phyloP scores from a whole-genome alignment of 2,797 vertebrate species.

The Mionectes olivaceus region DNA sequence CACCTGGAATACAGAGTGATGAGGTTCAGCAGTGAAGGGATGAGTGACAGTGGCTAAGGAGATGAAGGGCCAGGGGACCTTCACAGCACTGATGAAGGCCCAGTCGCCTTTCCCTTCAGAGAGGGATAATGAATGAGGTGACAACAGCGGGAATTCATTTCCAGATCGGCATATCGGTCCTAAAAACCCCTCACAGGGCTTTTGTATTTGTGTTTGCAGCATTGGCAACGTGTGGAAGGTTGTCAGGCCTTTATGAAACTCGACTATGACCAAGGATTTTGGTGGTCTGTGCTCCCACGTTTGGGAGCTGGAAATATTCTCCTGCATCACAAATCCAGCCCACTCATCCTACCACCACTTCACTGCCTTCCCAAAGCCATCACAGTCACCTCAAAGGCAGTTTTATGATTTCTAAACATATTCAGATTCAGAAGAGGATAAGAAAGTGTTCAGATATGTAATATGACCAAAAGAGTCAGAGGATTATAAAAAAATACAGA shows the following conservation, averaged over 20 bases:
- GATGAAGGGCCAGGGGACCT: neutral
- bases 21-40: neutral
- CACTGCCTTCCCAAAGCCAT: neutral
- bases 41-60: slow-evolving; percentile 23
- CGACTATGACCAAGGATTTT: fast-evolving
- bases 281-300: neutral
- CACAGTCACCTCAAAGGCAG: neutral
- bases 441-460: neutral
- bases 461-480: neutral
- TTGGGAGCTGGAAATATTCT: neutral
- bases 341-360: fast-evolving
- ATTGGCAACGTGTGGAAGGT: neutral
- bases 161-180: neutral
- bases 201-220: neutral
- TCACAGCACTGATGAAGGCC: neutral
- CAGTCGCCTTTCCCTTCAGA: neutral
- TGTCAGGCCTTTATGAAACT: neutral
- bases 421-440: neutral
- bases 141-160: neutral
- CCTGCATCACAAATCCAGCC: neutral
- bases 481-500: neutral
- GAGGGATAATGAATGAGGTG: neutral
- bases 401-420: neutral
- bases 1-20: neutral
- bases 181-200: neutral